A percentile compares a stretch with the other conserved stretches of the same genome.
phyloP scores from a whole-genome alignment of 2,113 vertebrate genomes.

The Ammodramus savannarum region DNA sequence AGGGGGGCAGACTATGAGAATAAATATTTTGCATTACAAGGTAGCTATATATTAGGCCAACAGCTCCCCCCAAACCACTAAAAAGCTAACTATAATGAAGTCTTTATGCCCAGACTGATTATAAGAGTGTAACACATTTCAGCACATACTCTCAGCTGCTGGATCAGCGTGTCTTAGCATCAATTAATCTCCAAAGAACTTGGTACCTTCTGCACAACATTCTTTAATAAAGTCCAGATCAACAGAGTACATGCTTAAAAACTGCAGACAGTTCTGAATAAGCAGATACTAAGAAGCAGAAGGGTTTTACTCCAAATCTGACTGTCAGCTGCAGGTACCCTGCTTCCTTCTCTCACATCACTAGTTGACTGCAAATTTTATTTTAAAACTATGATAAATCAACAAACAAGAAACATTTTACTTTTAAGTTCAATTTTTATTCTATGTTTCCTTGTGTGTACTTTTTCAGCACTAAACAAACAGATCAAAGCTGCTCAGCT shows the following conservation, averaged over 20 bases:
- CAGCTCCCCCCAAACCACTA: accelerated
- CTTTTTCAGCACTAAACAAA: not conserved
- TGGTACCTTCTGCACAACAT: not conserved
- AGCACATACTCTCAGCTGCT: not conserved
- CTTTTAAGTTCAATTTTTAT: not conserved
- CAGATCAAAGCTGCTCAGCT: constrained; percentile 5
- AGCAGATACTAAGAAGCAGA: not conserved
- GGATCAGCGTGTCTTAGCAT: not conserved
- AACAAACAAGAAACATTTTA: not conserved
- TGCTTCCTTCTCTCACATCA: not conserved
- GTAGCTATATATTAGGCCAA: not conserved
- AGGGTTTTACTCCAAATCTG: not conserved
- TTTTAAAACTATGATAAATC: not conserved
- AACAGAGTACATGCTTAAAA: not conserved
- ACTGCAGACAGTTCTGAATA: not conserved
- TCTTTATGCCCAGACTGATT: not conserved
- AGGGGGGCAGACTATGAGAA: not conserved
- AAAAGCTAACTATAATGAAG: not conserved
- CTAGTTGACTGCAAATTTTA: not conserved
- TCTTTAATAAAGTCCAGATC: not conserved
- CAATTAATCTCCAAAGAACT: not conserved
- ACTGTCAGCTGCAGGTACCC: too few species aligned
- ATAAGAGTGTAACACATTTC: not conserved
- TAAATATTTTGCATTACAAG: not conserved
- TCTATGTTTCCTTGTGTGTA: not conserved